phyloP scores from a whole-genome alignment of 2,113 vertebrate genomes.

The Balaeniceps rex region DNA sequence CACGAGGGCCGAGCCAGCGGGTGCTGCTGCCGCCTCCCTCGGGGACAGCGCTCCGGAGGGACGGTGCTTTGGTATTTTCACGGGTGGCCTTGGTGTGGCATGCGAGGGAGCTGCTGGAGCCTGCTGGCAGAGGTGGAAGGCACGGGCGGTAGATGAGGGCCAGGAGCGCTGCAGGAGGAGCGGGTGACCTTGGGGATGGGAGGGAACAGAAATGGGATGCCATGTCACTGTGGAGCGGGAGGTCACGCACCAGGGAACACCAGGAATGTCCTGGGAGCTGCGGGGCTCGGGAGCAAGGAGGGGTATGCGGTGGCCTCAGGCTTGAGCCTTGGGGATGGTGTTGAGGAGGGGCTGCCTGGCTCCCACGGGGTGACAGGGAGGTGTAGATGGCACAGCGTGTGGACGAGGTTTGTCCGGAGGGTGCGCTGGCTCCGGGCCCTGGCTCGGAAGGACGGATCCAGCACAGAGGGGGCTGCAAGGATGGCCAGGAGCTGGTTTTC shows the following conservation, averaged over 20 bases:
- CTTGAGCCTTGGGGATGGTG: neutral
- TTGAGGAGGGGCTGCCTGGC: neutral
- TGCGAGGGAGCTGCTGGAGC: neutral
- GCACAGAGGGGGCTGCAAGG: neutral
- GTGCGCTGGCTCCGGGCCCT: rapidly evolving
- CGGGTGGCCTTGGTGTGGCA: rapidly evolving
- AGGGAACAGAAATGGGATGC: neutral
- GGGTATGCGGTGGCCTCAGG: rapidly evolving
- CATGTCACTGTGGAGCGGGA: neutral
- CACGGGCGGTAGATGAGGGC: rapidly evolving
- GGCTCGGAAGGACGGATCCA: neutral
- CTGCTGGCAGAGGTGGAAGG: neutral
- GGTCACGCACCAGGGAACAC: neutral
- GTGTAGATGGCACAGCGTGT: rapidly evolving
- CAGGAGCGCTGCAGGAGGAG: neutral
- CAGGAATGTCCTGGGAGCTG: neutral
- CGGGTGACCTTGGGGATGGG: neutral
- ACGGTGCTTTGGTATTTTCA: neutral
- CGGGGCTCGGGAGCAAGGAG: neutral
- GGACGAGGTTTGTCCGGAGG: neutral
- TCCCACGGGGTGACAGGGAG: neutral
- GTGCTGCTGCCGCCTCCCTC: neutral
- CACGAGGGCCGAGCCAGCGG: neutral
- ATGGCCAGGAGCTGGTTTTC: neutral
- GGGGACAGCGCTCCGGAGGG: rapidly evolving